Conservation (phyloP, 2,113 vertebrate genomes). For the Stictonetta naevosa region DNA sequence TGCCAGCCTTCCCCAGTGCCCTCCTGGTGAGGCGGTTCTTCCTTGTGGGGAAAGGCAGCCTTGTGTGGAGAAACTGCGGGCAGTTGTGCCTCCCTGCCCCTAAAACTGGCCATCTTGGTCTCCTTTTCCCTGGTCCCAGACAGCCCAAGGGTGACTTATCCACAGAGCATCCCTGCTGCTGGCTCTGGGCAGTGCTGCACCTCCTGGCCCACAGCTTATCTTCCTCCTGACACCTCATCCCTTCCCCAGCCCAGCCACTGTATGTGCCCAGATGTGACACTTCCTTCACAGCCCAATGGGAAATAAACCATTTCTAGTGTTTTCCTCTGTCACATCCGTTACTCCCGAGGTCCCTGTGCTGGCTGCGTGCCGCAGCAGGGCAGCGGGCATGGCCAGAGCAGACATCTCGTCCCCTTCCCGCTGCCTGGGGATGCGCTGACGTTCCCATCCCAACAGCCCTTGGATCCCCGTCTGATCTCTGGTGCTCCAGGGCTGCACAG, state of each 20-base stretch:
- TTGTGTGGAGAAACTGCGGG: background rate
- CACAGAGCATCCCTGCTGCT: background rate
- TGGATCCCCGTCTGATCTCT: background rate
- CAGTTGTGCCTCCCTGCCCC: background rate
- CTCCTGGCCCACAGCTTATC: background rate
- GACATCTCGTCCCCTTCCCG: rapidly evolving
- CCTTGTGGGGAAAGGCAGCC: background rate
- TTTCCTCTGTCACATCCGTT: background rate
- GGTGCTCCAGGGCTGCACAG: background rate
- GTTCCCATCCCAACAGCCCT: background rate
- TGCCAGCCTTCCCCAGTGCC: background rate
- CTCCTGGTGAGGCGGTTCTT: background rate
- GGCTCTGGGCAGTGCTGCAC: background rate
- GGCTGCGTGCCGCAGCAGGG: background rate
- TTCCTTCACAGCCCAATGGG: background rate
- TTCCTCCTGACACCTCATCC: background rate
- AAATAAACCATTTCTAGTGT: background rate
- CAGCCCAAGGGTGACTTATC: background rate
- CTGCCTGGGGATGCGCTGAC: background rate
- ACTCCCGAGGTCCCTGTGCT: rapidly evolving
- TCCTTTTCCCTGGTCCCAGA: background rate
- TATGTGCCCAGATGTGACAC: background rate
- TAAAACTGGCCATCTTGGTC: background rate
- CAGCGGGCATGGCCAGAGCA: rapidly evolving
- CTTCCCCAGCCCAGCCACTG: background rate